Percentiles rank a stretch among this genome's conserved stretches.
Evolutionary conservation across 2,888 invertebrate genomes (phyloP).

Genomic region (Ditylenchus weischeri): DNA sequence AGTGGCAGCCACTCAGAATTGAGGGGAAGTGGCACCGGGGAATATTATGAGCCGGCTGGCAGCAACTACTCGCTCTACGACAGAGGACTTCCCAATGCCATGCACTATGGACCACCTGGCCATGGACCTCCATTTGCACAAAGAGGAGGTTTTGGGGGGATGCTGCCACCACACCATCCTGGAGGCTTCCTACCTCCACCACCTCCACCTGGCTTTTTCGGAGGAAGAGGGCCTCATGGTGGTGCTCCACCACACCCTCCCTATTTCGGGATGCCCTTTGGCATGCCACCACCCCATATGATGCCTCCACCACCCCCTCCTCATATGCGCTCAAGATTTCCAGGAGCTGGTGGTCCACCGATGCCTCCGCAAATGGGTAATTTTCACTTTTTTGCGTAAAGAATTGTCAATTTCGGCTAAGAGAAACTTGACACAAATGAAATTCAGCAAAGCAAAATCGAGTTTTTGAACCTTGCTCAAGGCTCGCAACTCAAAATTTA

Average conservation of each 20-base stretch:
- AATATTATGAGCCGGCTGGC: slow-evolving; percentile 1
- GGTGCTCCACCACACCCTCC: slow-evolving; percentile 20
- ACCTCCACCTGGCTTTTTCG: slow-evolving; percentile 15
- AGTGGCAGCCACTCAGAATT: slow-evolving; percentile 23
- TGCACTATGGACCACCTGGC: slow-evolving; percentile 34
- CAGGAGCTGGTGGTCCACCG: slow-evolving; percentile 20
- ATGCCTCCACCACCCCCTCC: slow-evolving; percentile 16
- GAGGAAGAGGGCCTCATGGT: slow-evolving; percentile 8
- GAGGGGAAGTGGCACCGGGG: background rate
- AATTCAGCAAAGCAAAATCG: too few relatives aligned
- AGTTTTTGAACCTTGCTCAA: too few relatives aligned
- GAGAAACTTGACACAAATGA: too few relatives aligned
- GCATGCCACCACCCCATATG: slow-evolving; percentile 29
- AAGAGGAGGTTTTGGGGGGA: slow-evolving; percentile 8
- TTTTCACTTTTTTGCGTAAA: background rate
- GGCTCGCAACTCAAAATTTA: too few relatives aligned
- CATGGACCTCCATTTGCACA: slow-evolving; percentile 29
- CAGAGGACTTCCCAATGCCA: slow-evolving; percentile 26
- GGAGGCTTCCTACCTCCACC: slow-evolving; percentile 23
- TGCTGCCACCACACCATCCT: slow-evolving; percentile 27
- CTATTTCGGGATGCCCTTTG: slow-evolving; percentile 21
- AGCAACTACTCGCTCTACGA: slow-evolving; percentile 6
- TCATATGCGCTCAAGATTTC: slow-evolving; percentile 24
- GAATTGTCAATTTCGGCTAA: too few relatives aligned
- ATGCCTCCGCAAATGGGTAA: slow-evolving; percentile 28